These are phyloP conservation scores for Odontophorus gujanensis DNA, from an alignment of 2,113 vertebrate species.

Conservation along the genomic window DNA sequence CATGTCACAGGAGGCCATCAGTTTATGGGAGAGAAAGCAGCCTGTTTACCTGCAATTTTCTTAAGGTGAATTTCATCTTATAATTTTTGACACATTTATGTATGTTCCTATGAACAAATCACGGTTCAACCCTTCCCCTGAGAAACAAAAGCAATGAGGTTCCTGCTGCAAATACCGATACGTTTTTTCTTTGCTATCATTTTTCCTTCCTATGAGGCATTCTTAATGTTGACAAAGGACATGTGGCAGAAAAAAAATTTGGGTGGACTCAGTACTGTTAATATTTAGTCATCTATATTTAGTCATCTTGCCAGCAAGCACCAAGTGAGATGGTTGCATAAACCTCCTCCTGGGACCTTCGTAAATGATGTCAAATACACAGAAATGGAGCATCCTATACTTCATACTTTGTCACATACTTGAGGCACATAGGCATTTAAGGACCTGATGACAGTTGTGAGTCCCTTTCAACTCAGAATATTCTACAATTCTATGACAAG, in stretches of 20 bases:
- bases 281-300: neutral
- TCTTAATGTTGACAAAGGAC: neutral
- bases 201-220: neutral
- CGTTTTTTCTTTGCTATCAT: neutral
- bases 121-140: neutral
- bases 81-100: neutral
- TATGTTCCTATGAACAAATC: neutral
- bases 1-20: neutral
- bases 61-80: neutral
- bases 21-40: neutral
- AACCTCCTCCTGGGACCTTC: neutral
- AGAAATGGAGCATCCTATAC: neutral
- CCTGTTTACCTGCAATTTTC: neutral
- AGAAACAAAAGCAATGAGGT: neutral
- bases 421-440: neutral
- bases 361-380: neutral
- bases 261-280: neutral
- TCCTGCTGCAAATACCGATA: neutral
- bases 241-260: neutral
- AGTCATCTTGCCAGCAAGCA: neutral
- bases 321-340: neutral
- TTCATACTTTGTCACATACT: neutral
- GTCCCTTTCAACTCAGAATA: neutral
- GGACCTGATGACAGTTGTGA: neutral
- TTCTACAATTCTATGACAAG: neutral